A percentile compares a stretch with the other conserved stretches of the same genome.
Conservation (phyloP, 2,888 invertebrate species). For the Cosmia pyralina region DNA sequence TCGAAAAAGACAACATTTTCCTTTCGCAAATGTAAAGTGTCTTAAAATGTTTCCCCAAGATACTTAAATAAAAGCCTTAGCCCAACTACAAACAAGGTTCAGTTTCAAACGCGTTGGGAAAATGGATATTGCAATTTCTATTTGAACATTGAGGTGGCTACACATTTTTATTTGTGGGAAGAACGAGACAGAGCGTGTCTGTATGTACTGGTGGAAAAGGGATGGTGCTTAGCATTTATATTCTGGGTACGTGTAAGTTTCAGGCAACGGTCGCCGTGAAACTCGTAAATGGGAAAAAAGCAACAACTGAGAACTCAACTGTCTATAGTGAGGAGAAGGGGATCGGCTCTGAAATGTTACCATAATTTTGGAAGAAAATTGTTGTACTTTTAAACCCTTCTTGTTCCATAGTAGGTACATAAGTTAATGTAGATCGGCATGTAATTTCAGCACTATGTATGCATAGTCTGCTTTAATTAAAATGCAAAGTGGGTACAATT, state of each 20-base stretch:
- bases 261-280: slow-evolving; percentile 90
- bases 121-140: slow-evolving; percentile 87
- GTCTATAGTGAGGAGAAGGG: slow-evolving; percentile 86
- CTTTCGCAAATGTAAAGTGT: slow-evolving; percentile 71
- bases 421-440: slow-evolving; percentile 36
- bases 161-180: slow-evolving; percentile 89
- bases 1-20: slow-evolving; percentile 90
- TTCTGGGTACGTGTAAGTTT: slow-evolving; percentile 90
- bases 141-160: slow-evolving; percentile 87
- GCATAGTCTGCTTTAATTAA: slow-evolving; percentile 49
- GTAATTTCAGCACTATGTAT: slow-evolving; percentile 42
- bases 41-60: slow-evolving; percentile 67
- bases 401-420: neutral
- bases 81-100: slow-evolving; percentile 65
- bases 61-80: slow-evolving; percentile 70
- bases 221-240: slow-evolving; percentile 87
- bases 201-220: slow-evolving; percentile 70
- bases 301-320: slow-evolving; percentile 89
- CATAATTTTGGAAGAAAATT: slow-evolving; percentile 51
- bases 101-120: slow-evolving; percentile 71
- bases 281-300: slow-evolving; percentile 91
- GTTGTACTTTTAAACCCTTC: slow-evolving; percentile 7
- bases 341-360: slow-evolving; percentile 71
- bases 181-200: slow-evolving; percentile 77
- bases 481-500: slow-evolving; percentile 53